Evolutionary conservation across 2,888 invertebrate species (phyloP), one percentile per base, ranked within the genome.

Genomic region (Entomobrya multifasciata): DNA sequence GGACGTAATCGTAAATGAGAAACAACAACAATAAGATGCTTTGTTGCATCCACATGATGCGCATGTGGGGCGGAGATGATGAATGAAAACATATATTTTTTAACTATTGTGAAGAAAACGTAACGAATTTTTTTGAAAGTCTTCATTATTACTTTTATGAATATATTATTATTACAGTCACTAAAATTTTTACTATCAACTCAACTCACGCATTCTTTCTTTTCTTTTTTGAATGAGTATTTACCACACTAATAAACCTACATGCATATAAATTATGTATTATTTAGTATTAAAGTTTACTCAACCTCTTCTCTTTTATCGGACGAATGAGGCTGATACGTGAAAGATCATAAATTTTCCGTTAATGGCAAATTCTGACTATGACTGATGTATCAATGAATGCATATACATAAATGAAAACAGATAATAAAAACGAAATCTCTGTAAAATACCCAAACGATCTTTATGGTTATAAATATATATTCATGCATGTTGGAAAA

Each of bases 121-220:
- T 72, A 81, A 81, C 72, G 81, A 55, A 72, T 81, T 60, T 81
- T 11, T 10, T 41, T 67, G 44, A 81, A 72, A 72, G 70, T 44
- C 44, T 15, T 55, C 65, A 47, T 78, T 6, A 22, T 65, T 11
- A 20, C 3, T 17, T 41, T 20, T 13, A 15, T 52, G 65, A 17
- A 49, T 60, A 60, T 55, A 60, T 47, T 47, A n/a, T n/a, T n/a
- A 36, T 47, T 57, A 22, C 20, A 44, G 13, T 11, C 20, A 44
- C 4, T 67, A 67, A 67, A 67, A 44, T 67, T 67, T n/a, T 44
- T 47, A 60, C 70, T 22, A 36, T 67, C 67, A 57, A 55, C n/a
- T n/a, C n/a, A n/a, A n/a, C 70, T 67, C 67, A 44, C 80, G 70
- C 57, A 67, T 67, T 55, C 30, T 52, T 20, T n/a, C 49, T 62